Conservation (phyloP, 2,888 invertebrate genomes). For the Cataglyphis rosenhaueri region DNA sequence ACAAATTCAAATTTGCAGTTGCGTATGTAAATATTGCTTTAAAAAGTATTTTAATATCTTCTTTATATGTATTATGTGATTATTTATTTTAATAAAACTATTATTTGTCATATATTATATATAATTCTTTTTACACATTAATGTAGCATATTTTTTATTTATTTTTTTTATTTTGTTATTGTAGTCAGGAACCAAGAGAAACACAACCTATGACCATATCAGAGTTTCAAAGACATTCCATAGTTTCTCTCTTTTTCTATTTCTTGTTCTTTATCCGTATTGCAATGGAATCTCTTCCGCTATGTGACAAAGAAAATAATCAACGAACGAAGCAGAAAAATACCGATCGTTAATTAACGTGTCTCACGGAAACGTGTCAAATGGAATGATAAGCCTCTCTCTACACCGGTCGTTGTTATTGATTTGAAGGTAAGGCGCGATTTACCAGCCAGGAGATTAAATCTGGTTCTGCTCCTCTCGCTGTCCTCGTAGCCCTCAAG, state of each 20-base stretch:
- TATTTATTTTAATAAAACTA: background rate
- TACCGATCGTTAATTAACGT: slow-evolving; percentile 12
- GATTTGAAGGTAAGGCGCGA: slow-evolving; percentile 56
- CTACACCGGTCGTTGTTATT: slow-evolving; percentile 25
- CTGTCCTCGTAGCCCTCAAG: slow-evolving; percentile 81
- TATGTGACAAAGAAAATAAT: slow-evolving; percentile 7
- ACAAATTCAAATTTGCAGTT: background rate
- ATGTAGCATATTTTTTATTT: background rate
- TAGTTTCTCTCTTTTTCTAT: background rate
- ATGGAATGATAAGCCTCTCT: slow-evolving; percentile 26
- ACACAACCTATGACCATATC: background rate
- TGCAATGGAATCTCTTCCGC: background rate
- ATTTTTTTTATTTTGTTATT: background rate
- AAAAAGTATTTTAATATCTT: background rate
- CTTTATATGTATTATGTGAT: background rate
- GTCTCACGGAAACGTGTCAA: background rate
- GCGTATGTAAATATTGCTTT: background rate
- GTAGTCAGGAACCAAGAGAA: background rate
- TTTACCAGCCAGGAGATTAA: slow-evolving; percentile 77
- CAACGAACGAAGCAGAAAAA: background rate
- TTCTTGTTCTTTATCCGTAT: background rate
- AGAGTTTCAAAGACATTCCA: background rate
- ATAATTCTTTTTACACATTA: background rate
- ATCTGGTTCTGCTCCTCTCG: slow-evolving; percentile 79
- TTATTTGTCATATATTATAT: background rate